Percentiles rank a stretch among this genome's conserved stretches.
These are phyloP conservation scores for Phrynosoma platyrhinos DNA, from an alignment of 2,113 vertebrate species.

Conservation along the genomic window DNA sequence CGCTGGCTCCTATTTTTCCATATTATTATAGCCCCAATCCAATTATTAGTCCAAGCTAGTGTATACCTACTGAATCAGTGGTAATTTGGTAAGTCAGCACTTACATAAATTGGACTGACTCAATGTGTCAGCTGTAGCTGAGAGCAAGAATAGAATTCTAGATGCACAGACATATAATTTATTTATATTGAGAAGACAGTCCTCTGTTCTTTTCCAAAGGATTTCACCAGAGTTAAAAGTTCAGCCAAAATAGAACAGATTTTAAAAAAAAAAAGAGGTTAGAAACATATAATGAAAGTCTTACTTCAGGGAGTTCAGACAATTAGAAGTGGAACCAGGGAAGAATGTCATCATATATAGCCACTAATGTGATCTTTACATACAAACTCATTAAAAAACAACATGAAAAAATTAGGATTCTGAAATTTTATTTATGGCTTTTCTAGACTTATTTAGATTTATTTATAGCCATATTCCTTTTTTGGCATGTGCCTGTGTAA, in stretches of 20 bases:
- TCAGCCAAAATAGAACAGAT: background rate
- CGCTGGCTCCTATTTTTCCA: too few species aligned
- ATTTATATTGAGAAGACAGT: background rate
- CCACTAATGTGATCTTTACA: background rate
- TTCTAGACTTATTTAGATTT: slow-evolving; percentile 57
- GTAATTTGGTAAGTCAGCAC: background rate
- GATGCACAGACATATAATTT: background rate
- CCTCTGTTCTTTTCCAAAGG: background rate
- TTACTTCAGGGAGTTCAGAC: background rate
- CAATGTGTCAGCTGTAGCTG: background rate
- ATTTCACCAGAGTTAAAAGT: background rate
- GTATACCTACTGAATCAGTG: background rate
- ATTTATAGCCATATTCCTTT: slow-evolving; percentile 78
- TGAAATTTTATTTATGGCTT: background rate
- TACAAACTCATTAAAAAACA: background rate
- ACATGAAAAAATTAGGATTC: background rate
- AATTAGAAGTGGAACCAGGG: background rate
- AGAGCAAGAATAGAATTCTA: background rate
- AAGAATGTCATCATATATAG: background rate
- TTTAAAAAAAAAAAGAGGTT: background rate
- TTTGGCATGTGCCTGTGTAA: slow-evolving; percentile 72
- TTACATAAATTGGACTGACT: background rate
- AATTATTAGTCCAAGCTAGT: background rate
- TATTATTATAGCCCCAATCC: background rate
- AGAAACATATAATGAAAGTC: background rate